Evolutionary conservation across 2,888 invertebrate species (phyloP).

Genomic region (Julus scanicus): DNA sequence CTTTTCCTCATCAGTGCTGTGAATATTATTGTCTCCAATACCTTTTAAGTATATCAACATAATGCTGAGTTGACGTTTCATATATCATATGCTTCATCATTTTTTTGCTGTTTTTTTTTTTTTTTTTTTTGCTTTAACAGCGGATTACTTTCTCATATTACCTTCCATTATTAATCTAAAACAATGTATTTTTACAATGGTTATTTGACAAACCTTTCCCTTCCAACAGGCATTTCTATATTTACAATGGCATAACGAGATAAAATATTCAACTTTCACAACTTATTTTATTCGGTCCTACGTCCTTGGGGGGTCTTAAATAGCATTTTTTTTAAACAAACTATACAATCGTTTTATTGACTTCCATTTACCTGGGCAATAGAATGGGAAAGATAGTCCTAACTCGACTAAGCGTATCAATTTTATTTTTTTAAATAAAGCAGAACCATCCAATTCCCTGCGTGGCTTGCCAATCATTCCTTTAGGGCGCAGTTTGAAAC

Average conservation of each 20-base stretch:
- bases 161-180: too few relatives aligned
- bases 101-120: too few relatives aligned
- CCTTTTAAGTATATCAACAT: too few relatives aligned
- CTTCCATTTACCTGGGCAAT: conserved; percentile 28
- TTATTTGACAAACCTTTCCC: background rate
- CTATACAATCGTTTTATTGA: background rate
- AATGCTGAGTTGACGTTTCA: too few relatives aligned
- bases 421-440: background rate
- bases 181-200: background rate
- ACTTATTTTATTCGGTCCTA: background rate
- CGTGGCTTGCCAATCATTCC: background rate
- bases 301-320: background rate
- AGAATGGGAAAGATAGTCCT: conserved; percentile 28
- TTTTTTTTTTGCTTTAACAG: too few relatives aligned
- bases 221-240: background rate
- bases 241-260: conserved; percentile 14
- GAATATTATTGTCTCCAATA: too few relatives aligned
- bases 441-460: background rate
- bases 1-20: too few relatives aligned
- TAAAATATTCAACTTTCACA: conserved; percentile 33
- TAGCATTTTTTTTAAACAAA: background rate
- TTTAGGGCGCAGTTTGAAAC: background rate
- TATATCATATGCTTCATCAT: too few relatives aligned
- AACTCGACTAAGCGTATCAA: conserved; percentile 25
- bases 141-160: too few relatives aligned